phyloP scores from a whole-genome alignment of 1,140 invertebrate species.

The Pseudomyrmex flavicornis region DNA sequence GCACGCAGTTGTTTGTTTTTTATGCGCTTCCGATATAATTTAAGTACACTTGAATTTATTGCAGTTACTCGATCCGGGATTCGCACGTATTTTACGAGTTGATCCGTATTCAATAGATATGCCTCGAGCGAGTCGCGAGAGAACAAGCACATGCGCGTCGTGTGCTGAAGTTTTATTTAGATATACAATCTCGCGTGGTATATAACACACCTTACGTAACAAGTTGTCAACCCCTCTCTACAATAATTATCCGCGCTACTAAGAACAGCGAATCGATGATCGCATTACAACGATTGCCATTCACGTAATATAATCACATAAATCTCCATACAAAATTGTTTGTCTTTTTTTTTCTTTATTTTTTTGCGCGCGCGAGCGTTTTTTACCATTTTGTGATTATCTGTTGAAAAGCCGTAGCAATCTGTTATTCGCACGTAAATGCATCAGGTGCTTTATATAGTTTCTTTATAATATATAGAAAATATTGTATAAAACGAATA shows the following conservation, averaged over 20 bases:
- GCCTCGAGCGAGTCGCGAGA: not conserved
- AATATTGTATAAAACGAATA: too few species aligned
- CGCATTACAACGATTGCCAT: not conserved
- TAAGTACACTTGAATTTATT: not conserved
- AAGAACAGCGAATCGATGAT: slow-evolving; percentile 24
- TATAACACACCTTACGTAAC: slow-evolving; percentile 9
- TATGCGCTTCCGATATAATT: not conserved
- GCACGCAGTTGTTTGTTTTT: too few species aligned
- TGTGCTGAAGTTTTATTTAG: slow-evolving; percentile 13
- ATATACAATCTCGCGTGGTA: not conserved
- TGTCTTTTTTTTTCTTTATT: not conserved
- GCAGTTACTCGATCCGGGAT: not conserved
- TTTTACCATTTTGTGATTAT: too few species aligned
- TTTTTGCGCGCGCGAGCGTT: not conserved
- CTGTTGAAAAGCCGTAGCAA: too few species aligned
- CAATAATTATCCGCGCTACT: not conserved
- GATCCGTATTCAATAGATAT: slow-evolving; percentile 12
- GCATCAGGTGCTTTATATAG: too few species aligned
- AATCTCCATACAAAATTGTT: not conserved
- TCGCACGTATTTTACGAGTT: too few species aligned
- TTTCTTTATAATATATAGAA: too few species aligned
- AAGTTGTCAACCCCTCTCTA: slow-evolving; percentile 22
- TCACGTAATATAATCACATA: slow-evolving; percentile 21
- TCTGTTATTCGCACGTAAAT: too few species aligned
- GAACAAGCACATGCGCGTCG: too few species aligned